phyloP scores from a whole-genome alignment of 2,888 invertebrate genomes.

The Drosophila gaucha region DNA sequence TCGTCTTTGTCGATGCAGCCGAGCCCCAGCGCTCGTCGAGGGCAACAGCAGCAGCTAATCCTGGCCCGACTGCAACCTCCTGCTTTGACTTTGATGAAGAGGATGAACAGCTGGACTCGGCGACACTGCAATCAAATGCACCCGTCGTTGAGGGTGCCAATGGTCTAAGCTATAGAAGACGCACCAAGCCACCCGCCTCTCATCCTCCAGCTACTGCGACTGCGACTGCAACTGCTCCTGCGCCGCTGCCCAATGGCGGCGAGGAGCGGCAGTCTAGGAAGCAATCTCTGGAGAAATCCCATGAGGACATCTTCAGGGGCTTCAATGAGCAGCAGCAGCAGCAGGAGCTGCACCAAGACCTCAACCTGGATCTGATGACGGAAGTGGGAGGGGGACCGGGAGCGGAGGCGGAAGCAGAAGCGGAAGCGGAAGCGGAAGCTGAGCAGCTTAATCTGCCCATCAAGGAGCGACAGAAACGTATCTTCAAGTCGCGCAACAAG shows the following conservation, averaged over 20 bases:
- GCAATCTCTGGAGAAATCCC: background rate
- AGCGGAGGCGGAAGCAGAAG: background rate
- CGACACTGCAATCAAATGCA: conserved; percentile 9
- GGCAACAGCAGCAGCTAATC: conserved; percentile 16
- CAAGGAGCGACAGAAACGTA: conserved; percentile 84
- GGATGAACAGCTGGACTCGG: conserved; percentile 85
- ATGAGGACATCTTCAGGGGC: conserved; percentile 26
- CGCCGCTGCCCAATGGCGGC: conserved; percentile 13
- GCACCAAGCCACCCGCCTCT: conserved; percentile 13
- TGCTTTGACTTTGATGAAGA: conserved; percentile 93
- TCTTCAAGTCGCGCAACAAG: conserved; percentile 84
- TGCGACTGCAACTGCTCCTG: background rate
- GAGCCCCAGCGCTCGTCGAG: conserved; percentile 20
- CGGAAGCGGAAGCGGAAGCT: background rate
- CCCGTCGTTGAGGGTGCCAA: conserved; percentile 35
- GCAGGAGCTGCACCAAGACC: conserved; percentile 4
- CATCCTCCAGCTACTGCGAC: background rate
- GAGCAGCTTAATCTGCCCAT: conserved; percentile 73
- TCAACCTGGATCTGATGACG: background rate
- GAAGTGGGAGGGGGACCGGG: conserved; percentile 1
- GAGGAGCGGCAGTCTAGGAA: background rate
- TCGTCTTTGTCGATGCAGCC: conserved; percentile 47
- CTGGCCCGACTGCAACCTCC: conserved; percentile 81
- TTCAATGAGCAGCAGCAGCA: conserved; percentile 33
- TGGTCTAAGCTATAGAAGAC: conserved; percentile 52